These are phyloP conservation scores for Chaunax sp. DNA, from an alignment of 2,797 vertebrate genomes.

Conservation along the genomic window DNA sequence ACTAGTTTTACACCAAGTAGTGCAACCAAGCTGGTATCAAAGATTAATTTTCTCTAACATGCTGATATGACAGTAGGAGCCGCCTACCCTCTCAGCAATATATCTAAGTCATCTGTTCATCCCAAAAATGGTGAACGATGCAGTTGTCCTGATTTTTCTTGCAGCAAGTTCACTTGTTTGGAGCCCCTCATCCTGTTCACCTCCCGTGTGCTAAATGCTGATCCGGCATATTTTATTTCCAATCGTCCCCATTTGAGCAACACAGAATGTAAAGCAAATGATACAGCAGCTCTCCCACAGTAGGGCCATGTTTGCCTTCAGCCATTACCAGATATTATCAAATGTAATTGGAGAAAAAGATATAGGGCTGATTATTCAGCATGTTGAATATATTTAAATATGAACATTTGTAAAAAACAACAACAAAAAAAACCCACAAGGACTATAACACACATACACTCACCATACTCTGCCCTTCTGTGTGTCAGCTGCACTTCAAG, in stretches of 20 bases:
- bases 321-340: constrained; percentile 29
- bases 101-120: neutral
- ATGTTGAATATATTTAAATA: constrained; percentile 21
- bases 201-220: neutral
- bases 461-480: constrained; percentile 53
- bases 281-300: constrained; percentile 24
- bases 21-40: neutral
- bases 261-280: constrained; percentile 18
- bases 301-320: constrained; percentile 23
- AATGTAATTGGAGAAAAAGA: constrained; percentile 32
- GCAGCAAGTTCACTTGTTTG: neutral
- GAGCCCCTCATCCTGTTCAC: neutral
- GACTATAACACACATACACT: constrained; percentile 19
- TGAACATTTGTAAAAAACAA: constrained; percentile 6
- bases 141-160: neutral
- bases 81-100: neutral
- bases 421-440: constrained; percentile 20
- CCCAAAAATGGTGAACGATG: neutral
- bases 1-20: neutral
- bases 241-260: constrained; percentile 7
- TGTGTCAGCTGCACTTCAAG: constrained; percentile 70
- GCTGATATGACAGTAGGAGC: neutral
- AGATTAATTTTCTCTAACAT: neutral
- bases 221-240: constrained; percentile 21
- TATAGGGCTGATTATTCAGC: constrained; percentile 31